Evolutionary conservation across 2,113 vertebrate species (phyloP).

Genomic region (Sclerurus mexicanus): DNA sequence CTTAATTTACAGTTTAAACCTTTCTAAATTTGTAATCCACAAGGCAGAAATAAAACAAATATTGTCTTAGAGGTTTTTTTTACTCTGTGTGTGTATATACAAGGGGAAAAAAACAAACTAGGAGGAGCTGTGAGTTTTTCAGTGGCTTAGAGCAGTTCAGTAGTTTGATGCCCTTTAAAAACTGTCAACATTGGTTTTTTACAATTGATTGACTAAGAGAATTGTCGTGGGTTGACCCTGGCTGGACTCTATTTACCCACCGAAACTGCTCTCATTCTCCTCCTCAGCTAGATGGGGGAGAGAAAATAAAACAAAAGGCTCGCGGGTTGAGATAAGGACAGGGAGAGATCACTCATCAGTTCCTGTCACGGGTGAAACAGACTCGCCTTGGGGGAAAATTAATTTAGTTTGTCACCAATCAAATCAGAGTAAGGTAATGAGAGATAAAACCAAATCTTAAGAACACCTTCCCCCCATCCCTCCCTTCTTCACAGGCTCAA

Average conservation of each 20-base stretch:
- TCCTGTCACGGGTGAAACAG: not conserved
- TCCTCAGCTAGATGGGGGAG: not conserved
- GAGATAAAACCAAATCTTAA: not conserved
- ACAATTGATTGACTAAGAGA: not conserved
- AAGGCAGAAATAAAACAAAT: not conserved
- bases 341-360: not conserved
- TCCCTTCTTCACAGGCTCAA: not conserved
- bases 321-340: not conserved
- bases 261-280: not conserved
- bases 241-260: not conserved
- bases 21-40: not conserved
- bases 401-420: not conserved
- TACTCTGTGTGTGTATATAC: not conserved
- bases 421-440: not conserved
- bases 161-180: not conserved
- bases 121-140: not conserved
- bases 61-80: not conserved
- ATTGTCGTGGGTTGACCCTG: not conserved
- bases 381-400: not conserved
- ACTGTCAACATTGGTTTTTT: not conserved
- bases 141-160: not conserved
- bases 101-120: not conserved
- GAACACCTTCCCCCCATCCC: not conserved
- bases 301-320: not conserved
- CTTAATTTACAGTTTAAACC: not conserved